These are phyloP conservation scores for Huso huso DNA, from an alignment of 2,797 vertebrate species.

Conservation along the genomic window DNA sequence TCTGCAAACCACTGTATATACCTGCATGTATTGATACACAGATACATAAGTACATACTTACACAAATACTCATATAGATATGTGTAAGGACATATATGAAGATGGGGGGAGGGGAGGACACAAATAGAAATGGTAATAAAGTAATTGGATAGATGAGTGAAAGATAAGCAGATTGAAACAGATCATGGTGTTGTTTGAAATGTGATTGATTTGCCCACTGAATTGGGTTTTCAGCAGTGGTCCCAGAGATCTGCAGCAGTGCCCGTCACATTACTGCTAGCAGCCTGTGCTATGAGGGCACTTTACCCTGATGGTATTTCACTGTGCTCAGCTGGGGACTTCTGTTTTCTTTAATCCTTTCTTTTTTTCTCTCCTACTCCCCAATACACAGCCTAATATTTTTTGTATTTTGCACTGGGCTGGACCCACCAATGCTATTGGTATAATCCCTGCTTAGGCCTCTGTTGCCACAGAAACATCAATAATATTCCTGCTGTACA, in stretches of 20 bases:
- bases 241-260: slow-evolving; percentile 24
- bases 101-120: slow-evolving; percentile 62
- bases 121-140: slow-evolving; percentile 56
- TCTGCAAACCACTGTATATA: no score
- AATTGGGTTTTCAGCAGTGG: slow-evolving; percentile 3
- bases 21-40: slow-evolving; percentile 10
- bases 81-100: slow-evolving; percentile 34
- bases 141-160: slow-evolving; percentile 68
- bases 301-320: slow-evolving; percentile 15
- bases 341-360: slow-evolving; percentile 17
- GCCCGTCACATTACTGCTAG: slow-evolving; percentile 3
- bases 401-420: slow-evolving; percentile 24
- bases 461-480: slow-evolving; percentile 72
- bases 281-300: slow-evolving; percentile 5
- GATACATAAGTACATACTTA: not conserved
- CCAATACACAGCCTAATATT: slow-evolving; percentile 10
- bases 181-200: slow-evolving; percentile 67
- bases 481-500: slow-evolving; percentile 73
- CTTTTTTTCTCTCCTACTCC: not conserved
- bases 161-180: slow-evolving; percentile 68
- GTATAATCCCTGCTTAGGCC: slow-evolving; percentile 61
- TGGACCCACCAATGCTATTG: slow-evolving; percentile 28
- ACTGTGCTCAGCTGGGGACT: slow-evolving; percentile 3
- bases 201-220: slow-evolving; percentile 55
- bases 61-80: slow-evolving; percentile 14